These are phyloP conservation scores for Stegastes partitus DNA, from an alignment of 2,113 vertebrate species.

Conservation along the genomic window DNA sequence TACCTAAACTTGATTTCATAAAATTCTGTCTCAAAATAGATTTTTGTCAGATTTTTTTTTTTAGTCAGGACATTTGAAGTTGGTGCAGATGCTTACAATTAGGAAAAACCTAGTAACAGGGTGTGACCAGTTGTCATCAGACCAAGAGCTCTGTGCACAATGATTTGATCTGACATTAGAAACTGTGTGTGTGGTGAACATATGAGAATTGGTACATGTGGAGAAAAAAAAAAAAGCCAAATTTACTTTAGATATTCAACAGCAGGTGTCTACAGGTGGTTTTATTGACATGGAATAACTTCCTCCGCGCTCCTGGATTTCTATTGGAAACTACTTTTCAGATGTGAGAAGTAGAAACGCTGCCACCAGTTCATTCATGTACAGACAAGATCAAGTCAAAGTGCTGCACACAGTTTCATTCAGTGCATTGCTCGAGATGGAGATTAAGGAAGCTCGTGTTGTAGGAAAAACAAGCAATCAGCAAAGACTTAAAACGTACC, in stretches of 20 bases:
- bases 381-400: not conserved
- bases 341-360: slow-evolving; percentile 8
- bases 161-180: not conserved
- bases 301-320: not conserved
- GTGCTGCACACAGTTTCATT: not conserved
- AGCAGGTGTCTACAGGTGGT: not conserved
- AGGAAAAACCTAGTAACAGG: not conserved
- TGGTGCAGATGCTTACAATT: not conserved
- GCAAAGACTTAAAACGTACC: not conserved
- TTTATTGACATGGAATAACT: not conserved
- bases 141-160: not conserved
- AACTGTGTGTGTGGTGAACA: not conserved
- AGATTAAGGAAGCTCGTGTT: not conserved
- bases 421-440: not conserved
- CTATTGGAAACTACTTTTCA: not conserved
- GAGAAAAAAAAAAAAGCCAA: not conserved
- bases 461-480: not conserved
- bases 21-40: too few species aligned
- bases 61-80: not conserved
- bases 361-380: not conserved
- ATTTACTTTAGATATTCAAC: not conserved
- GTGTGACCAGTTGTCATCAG: not conserved
- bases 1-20: too few species aligned
- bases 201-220: not conserved
- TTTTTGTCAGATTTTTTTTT: too few species aligned